Percentiles rank a stretch among this genome's conserved stretches.
These are phyloP conservation scores for Vespertilio murinus DNA, from an alignment of 2,797 vertebrate genomes.

Conservation along the genomic window DNA sequence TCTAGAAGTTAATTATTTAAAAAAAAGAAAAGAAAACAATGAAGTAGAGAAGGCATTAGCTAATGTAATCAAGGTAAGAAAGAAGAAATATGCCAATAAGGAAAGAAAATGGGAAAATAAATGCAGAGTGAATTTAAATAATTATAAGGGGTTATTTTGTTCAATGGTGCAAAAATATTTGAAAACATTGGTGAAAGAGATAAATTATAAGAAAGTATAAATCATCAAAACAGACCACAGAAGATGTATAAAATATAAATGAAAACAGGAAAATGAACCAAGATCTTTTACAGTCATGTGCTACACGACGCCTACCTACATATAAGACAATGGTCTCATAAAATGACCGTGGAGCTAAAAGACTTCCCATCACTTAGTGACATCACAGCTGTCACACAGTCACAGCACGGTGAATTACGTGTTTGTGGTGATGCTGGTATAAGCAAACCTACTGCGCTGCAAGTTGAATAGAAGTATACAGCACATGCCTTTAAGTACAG, in stretches of 20 bases:
- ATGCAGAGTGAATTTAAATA: neutral
- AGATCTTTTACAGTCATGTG: neutral
- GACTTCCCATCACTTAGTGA: neutral
- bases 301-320: neutral
- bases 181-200: neutral
- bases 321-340: neutral
- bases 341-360: neutral
- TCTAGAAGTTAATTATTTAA: slow-evolving; percentile 11
- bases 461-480: neutral
- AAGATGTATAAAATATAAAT: slow-evolving; percentile 26
- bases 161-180: neutral
- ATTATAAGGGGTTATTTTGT: neutral
- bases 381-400: neutral
- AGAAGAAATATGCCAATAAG: neutral
- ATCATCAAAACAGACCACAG: neutral
- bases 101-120: slow-evolving; percentile 13
- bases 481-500: neutral
- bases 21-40: slow-evolving; percentile 15
- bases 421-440: neutral
- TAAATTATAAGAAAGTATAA: neutral
- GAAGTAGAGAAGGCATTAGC: neutral
- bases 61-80: neutral
- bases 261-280: neutral
- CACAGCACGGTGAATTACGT: neutral
- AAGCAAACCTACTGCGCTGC: neutral